These are phyloP conservation scores for Aurelia coerulea DNA, from an alignment of 30 jellyfish, hydroid and myxozoan genomes.

Conservation along the genomic window DNA sequence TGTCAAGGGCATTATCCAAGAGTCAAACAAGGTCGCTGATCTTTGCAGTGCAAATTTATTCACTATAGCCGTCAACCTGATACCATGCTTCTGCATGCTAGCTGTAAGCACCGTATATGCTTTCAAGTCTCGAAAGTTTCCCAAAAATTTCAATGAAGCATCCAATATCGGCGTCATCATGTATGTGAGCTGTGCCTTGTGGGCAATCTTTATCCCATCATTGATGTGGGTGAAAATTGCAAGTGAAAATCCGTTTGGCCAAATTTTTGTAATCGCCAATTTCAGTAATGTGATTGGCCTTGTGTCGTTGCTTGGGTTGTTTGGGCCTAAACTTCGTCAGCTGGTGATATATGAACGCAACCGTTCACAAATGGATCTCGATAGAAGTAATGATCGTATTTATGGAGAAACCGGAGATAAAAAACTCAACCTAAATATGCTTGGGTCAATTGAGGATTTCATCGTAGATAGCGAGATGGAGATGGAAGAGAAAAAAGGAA, in stretches of 20 bases:
- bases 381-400: no score
- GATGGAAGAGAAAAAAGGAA: no score
- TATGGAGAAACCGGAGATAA: no score
- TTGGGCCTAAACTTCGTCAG: slow-evolving; percentile 44
- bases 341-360: background rate
- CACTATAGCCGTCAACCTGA: slow-evolving; percentile 56
- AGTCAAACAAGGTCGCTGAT: slow-evolving; percentile 54
- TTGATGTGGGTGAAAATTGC: background rate
- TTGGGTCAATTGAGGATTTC: no score
- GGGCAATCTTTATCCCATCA: slow-evolving; percentile 62
- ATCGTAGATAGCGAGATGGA: no score
- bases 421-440: background rate
- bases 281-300: slow-evolving; percentile 46
- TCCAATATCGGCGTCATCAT: slow-evolving; percentile 86
- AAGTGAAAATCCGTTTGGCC: slow-evolving; percentile 20
- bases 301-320: slow-evolving; percentile 44
- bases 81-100: slow-evolving; percentile 67
- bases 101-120: slow-evolving; percentile 81
- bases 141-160: slow-evolving; percentile 87
- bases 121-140: slow-evolving; percentile 88
- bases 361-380: no score
- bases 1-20: slow-evolving; percentile 40
- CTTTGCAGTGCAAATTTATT: slow-evolving; percentile 26
- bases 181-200: slow-evolving; percentile 76
- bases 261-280: slow-evolving; percentile 20